Evolutionary conservation across 2,797 vertebrate species (phyloP), one percentile per base, ranked within the genome.

Genomic region (Arnoldichthys spilopterus): DNA sequence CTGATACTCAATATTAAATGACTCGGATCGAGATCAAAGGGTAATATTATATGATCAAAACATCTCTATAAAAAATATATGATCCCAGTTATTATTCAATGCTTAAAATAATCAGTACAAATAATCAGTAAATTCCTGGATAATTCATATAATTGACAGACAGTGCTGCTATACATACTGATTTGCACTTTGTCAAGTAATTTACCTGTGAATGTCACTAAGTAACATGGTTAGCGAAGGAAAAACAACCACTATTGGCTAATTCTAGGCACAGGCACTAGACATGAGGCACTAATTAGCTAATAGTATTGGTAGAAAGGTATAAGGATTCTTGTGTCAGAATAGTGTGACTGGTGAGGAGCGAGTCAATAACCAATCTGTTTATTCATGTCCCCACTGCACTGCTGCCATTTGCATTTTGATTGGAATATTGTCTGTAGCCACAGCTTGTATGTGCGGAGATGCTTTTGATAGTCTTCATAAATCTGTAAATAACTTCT

Each of bases 401-500:
- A 80, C 84, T 73, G 88, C 89, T 77, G 58, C 76, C 88, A 93
- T 94, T 93, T 93, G 91, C 91, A 94, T 93, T 93, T 94, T 93
- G 91, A 94, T 93, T 93, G 90, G 89, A 86, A 91, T 84, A 92
- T 91, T 92, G 90, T 92, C 88, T 87, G 90, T 85, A 90, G 87
- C 89, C 89, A 86, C 89, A 89, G 90, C 88, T 91, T 85, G 88
- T 86, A 92, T 90, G 90, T 82, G 87, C 88, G 86, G 83, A 90
- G 91, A 92, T 92, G 91, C 90, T 91, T 85, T 90, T 92, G 90
- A 93, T 92, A 92, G 91, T 90, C 87, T 88, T 92, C 87, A 86
- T 90, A 91, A 93, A 93, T 93, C 91, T 91, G 90, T 89, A 94
- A 93, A 93, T 89, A 92, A 90, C 89, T 89, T 88, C 90, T 93